A percentile compares a stretch with the other conserved stretches of the same genome.
These are phyloP conservation scores for Carcinoscorpius rotundicauda DNA, from an alignment of 1,140 invertebrate species.

Conservation along the genomic window DNA sequence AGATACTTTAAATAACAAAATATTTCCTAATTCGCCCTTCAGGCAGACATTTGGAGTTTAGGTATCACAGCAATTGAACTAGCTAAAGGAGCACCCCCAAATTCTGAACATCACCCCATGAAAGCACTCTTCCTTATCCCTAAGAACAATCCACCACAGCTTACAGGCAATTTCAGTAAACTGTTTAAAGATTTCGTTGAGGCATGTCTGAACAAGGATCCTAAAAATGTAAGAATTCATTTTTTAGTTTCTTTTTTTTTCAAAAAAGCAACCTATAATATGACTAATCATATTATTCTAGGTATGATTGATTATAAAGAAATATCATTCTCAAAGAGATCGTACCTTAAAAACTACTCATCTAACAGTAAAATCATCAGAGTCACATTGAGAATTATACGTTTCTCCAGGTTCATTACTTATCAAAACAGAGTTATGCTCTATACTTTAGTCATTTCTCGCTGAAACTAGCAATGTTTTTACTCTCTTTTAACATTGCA, in stretches of 20 bases:
- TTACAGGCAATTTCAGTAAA: slow-evolving; percentile 91
- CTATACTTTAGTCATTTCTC: no score
- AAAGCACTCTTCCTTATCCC: slow-evolving; percentile 98
- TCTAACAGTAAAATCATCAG: no score
- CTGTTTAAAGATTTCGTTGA: slow-evolving; percentile 99
- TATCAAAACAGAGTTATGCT: no score
- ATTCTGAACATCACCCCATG: slow-evolving; percentile 98
- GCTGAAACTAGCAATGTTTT: no score
- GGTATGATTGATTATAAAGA: no score
- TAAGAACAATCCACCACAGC: slow-evolving; percentile 98
- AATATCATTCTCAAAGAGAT: no score
- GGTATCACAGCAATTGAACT: slow-evolving; percentile 99
- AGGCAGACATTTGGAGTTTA: slow-evolving; percentile 98
- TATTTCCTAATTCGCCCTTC: slow-evolving; percentile 5
- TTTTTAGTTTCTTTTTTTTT: slow-evolving; percentile 14
- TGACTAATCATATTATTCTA: neutral
- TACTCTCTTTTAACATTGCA: no score
- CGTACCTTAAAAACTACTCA: no score
- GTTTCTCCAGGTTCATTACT: no score
- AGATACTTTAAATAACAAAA: no score
- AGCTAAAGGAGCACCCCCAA: slow-evolving; percentile 97
- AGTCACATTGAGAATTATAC: no score
- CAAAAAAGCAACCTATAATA: neutral
- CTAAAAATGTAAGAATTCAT: slow-evolving; percentile 81
- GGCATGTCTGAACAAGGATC: slow-evolving; percentile 97